These are phyloP conservation scores for Cuniculus paca DNA, from an alignment of 2,797 vertebrate species.

Conservation along the genomic window DNA sequence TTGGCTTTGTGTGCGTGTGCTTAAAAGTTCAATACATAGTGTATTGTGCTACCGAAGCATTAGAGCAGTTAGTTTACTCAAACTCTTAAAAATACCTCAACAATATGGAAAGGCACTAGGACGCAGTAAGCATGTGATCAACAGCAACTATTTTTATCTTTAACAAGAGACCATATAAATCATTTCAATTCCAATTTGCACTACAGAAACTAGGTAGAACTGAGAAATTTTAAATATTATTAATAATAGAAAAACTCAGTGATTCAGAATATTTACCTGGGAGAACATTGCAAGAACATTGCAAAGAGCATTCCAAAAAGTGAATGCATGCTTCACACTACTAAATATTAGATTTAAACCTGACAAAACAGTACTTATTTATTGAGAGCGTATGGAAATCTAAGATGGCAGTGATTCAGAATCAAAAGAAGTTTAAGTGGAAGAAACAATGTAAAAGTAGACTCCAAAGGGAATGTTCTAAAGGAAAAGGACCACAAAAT, in stretches of 20 bases:
- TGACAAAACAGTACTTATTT: background rate
- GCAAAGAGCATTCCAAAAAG: background rate
- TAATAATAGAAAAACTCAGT: background rate
- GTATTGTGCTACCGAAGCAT: background rate
- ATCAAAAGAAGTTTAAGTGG: background rate
- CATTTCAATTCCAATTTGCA: background rate
- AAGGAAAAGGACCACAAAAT: background rate
- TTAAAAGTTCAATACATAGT: background rate
- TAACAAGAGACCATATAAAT: background rate
- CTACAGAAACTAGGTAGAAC: background rate
- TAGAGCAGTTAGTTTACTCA: background rate
- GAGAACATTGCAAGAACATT: background rate
- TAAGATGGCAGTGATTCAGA: background rate
- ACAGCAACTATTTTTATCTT: background rate
- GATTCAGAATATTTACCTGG: background rate
- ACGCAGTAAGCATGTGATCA: background rate
- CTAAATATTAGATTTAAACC: background rate
- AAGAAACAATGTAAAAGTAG: background rate
- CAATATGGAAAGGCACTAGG: background rate
- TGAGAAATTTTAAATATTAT: background rate
- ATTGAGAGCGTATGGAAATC: background rate
- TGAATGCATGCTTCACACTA: rapidly evolving
- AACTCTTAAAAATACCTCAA: background rate
- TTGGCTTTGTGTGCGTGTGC: background rate
- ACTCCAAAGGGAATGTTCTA: background rate